Evolutionary conservation across 2,797 vertebrate genomes (phyloP).

Genomic region (Periophthalmus magnuspinnatus): DNA sequence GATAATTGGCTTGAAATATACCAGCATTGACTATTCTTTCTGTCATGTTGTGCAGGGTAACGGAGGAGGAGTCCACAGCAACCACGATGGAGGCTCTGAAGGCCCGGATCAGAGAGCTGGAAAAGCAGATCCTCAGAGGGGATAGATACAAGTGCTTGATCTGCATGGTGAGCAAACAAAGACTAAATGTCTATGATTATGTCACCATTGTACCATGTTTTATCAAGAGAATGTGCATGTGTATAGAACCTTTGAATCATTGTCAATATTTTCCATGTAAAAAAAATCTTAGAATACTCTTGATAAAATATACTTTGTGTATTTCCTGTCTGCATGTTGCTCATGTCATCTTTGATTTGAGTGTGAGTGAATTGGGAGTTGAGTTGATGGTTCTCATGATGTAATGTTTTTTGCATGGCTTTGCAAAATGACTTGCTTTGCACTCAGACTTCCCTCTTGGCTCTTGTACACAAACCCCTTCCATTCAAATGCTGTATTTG

Average conservation of each 20-base stretch:
- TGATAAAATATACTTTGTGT: not conserved
- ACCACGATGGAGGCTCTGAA: conserved; percentile 99
- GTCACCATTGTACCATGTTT: not conserved
- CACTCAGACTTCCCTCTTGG: not conserved
- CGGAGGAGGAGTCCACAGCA: conserved; percentile 96
- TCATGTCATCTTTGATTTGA: conserved; percentile 8
- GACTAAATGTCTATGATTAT: not conserved
- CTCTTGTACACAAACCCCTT: not conserved
- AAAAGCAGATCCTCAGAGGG: conserved; percentile 96
- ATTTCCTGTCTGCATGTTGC: not conserved
- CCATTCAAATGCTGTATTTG: not conserved
- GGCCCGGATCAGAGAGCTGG: conserved; percentile 97
- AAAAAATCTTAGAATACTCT: not conserved
- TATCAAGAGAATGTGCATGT: conserved; percentile 5
- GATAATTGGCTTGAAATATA: not conserved
- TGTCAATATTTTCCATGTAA: not conserved
- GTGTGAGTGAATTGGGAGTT: conserved; percentile 1
- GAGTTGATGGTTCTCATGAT: conserved; percentile 12
- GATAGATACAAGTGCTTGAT: conserved; percentile 99
- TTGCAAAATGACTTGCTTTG: conserved; percentile 25
- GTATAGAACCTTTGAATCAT: not conserved
- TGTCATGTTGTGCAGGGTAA: conserved; percentile 81
- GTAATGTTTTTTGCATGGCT: conserved; percentile 52
- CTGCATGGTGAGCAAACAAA: conserved; percentile 89
- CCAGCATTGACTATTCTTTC: not conserved